Conservation (phyloP, 2,797 vertebrate species). For the Podarcis lilfordi region DNA sequence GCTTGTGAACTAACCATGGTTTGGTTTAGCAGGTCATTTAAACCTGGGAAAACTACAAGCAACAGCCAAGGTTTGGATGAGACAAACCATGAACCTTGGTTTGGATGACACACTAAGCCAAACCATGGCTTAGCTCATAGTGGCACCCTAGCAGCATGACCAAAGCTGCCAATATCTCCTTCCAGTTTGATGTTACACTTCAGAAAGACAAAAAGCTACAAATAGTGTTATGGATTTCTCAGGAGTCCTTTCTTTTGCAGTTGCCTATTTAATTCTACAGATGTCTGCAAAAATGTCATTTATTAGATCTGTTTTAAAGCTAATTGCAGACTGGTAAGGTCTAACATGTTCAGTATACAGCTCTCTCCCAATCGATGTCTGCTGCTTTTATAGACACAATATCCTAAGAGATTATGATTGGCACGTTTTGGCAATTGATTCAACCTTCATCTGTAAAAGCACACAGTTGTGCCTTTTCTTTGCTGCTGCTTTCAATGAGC, state of each 20-base stretch:
- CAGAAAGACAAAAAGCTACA: constrained; percentile 31
- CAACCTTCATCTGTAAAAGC: constrained; percentile 35
- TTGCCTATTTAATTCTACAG: constrained; percentile 20
- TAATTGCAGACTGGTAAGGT: constrained; percentile 27
- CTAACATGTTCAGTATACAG: constrained; percentile 34
- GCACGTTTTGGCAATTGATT: constrained; percentile 41
- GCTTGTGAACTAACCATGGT: too few relatives aligned
- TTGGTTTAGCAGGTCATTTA: too few relatives aligned
- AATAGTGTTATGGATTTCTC: constrained; percentile 30
- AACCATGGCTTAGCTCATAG: too few relatives aligned
- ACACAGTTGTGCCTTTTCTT: constrained; percentile 40
- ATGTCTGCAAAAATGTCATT: background rate
- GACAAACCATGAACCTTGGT: too few relatives aligned
- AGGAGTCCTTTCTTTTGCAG: constrained; percentile 43
- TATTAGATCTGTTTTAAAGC: constrained; percentile 42
- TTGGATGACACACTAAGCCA: too few relatives aligned
- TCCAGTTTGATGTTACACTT: constrained; percentile 15
- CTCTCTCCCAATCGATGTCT: constrained; percentile 29
- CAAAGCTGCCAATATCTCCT: background rate
- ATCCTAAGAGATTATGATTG: constrained; percentile 26
- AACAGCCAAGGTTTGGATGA: too few relatives aligned
- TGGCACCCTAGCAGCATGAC: too few relatives aligned
- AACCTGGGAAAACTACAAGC: too few relatives aligned
- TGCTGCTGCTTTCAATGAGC: constrained; percentile 35
- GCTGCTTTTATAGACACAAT: constrained; percentile 31